Percentiles rank a stretch among this genome's conserved stretches.
Evolutionary conservation across 2,113 vertebrate genomes (phyloP).

Genomic region (Pantherophis guttatus): DNA sequence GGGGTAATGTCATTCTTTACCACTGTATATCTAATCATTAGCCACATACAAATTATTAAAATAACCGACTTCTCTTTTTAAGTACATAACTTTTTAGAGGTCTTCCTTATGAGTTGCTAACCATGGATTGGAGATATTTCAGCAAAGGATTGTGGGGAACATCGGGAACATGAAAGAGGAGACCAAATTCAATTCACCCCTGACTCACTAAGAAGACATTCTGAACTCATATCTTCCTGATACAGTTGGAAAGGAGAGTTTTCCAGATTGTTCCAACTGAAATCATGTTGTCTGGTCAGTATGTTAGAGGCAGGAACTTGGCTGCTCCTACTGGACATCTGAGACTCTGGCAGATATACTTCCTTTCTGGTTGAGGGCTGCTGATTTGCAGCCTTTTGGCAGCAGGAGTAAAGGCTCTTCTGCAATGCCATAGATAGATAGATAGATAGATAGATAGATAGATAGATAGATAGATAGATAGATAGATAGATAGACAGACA

Average conservation of each 20-base stretch:
- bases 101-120: background rate
- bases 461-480: no score
- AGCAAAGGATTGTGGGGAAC: background rate
- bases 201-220: background rate
- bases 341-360: background rate
- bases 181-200: background rate
- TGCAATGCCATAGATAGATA: no score
- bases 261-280: background rate
- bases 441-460: no score
- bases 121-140: background rate
- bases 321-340: background rate
- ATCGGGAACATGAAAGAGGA: background rate
- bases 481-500: no score
- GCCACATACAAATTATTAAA: slow-evolving; percentile 48
- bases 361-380: background rate
- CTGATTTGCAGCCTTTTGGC: background rate
- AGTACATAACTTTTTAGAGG: slow-evolving; percentile 54
- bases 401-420: background rate
- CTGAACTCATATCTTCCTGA: background rate
- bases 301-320: background rate
- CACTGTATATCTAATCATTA: slow-evolving; percentile 52
- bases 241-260: background rate
- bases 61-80: slow-evolving; percentile 43
- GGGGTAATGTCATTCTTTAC: slow-evolving; percentile 34
- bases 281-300: background rate